Base-by-base conservation (phyloP, 2,888 invertebrate genomes). In the Hypena proboscidalis region DNA sequence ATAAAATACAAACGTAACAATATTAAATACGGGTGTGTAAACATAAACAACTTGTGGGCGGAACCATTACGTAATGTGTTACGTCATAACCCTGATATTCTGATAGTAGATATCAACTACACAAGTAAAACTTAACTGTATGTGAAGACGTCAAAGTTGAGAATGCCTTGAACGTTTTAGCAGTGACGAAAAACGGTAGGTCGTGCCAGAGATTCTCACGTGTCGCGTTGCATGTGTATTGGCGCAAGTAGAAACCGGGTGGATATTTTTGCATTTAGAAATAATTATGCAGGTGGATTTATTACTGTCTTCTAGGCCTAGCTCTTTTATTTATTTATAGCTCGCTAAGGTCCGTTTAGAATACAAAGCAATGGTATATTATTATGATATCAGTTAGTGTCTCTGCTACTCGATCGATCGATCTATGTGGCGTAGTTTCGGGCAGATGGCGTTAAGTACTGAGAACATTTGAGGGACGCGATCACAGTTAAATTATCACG, bases 1-100 rank as follows among this genome's bases (percentile, higher is more conserved):
- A 45, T 36, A 35, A 35, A 27, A 2, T 20, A 33, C 36, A 42
- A 47, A 47, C 43, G 23, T 35, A 54, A 55, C 44, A 40, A 48
- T 36, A 40, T 41, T 50, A 33, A 50, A 51, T 37, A 30, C 8
- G 25, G 34, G 30, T 42, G 40, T 55, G 59, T 64, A 57, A 66
- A 68, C 50, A 67, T 64, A 64, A 74, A 74, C 70, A 67, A 34
- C 48, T 7, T 36, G 65, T 62, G 47, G 59, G 59, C 47, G 50
- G 57, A 37, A 34, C 37, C 39, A 33, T 61, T 55, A 58, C 55
- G 45, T 55, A 45, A 52, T 3, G 6, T 10, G 4, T 47, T 38
- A 55, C 62, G 63, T 63, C 55, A 65, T 15, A 46, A 7, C 11
- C 14, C 19, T 46, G 51, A 43, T 44, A 58, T 7, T 27, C 35